Conservation (phyloP, 2,113 vertebrate species). For the Salvelinus alpinus region DNA sequence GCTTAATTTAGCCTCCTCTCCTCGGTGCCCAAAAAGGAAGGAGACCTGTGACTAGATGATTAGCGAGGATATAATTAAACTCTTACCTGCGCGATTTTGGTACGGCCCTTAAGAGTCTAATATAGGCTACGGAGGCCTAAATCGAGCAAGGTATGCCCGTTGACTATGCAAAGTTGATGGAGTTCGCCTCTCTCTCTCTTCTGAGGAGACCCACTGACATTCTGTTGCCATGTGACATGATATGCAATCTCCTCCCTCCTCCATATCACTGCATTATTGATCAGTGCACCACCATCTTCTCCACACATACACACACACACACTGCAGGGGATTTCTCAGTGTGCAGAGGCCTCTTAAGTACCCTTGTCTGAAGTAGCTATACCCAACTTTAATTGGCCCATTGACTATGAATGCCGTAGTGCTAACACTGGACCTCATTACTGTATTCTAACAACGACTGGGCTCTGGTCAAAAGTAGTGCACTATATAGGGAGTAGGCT, state of each 20-base stretch:
- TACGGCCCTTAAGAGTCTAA: background rate
- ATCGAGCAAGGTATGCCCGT: conserved; percentile 2
- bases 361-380: conserved; percentile 40
- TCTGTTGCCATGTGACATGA: conserved; percentile 64
- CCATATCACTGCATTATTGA: conserved; percentile 71
- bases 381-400: conserved; percentile 47
- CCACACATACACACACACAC: conserved; percentile 35
- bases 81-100: conserved; percentile 17
- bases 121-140: background rate
- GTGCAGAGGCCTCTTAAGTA: conserved; percentile 51
- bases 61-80: background rate
- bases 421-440: conserved; percentile 40
- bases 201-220: conserved; percentile 63
- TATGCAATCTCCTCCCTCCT: conserved; percentile 54
- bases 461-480: too few species aligned
- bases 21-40: conserved; percentile 53
- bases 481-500: conserved; percentile 12
- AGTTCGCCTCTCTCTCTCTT: conserved; percentile 29
- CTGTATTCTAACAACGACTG: conserved; percentile 8
- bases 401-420: conserved; percentile 35
- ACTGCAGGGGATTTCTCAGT: conserved; percentile 49
- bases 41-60: background rate
- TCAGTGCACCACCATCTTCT: conserved; percentile 60
- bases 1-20: conserved; percentile 67
- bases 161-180: conserved; percentile 32